Base-by-base conservation (phyloP, 2,888 invertebrate species). In the Aromia moschata region DNA sequence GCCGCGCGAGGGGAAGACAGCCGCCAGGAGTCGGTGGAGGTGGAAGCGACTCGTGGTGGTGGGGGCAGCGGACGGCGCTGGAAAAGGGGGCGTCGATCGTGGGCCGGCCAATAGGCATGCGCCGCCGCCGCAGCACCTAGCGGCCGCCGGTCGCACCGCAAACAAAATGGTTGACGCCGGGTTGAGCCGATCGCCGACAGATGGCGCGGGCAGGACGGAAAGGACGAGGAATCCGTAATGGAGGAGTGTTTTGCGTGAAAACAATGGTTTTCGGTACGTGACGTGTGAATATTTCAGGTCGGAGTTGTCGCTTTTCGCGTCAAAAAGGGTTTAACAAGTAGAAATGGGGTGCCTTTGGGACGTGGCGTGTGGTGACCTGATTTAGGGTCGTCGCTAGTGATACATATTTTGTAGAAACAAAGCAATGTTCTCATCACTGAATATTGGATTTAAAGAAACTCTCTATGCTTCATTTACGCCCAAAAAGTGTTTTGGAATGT, bases 161-260 rank as follows among this genome's bases (percentile, higher is more conserved):
- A 84, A 85, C 85, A 85, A 85, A 85, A 85, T 85, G 85, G 85
- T 84, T 83, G 84, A 80, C 81, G 52, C 67, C 43, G 30, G 49
- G 60, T 67, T 52, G 65, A 72, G 71, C 74, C 65, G 81, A 81
- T 81, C 79, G 81, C 79, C 79, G 73, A 69, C 70, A 84, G 84
- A 83, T 82, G 83, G 82, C 82, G 77, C 71, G 60, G 70, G 57
- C 9, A 44, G 46, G 54, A 12, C 7, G 20, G 37, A 56, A 51
- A 37, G 12, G 30, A 2, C 17, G 2, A 15, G 40, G 60, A 59
- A 65, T 64, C 33, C 18, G 36, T 62, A 59, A 58, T 62, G 47
- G 38, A 20, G 17, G 20, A n/a, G 7, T 43, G 1, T 36, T 46
- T 43, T 45, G 16, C 20, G 16, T 14, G 15, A 25, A 4, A 11